phyloP scores from a whole-genome alignment of 2,113 vertebrate genomes.

The Halichoerus grypus region DNA sequence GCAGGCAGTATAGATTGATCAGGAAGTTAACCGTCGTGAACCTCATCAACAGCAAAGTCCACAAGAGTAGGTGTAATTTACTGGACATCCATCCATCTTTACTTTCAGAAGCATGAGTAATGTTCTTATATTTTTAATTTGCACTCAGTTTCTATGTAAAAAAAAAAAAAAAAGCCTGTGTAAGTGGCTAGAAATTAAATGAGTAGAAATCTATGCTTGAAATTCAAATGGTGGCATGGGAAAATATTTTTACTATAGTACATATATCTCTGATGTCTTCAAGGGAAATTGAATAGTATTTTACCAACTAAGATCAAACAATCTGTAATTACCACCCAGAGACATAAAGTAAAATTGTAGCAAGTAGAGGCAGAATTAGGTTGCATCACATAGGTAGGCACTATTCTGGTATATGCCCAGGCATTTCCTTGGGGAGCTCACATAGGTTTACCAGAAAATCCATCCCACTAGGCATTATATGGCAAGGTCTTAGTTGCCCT shows the following conservation, averaged over 20 bases:
- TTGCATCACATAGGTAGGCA: slow-evolving; percentile 74
- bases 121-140: slow-evolving; percentile 74
- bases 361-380: slow-evolving; percentile 78
- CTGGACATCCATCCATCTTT: slow-evolving; percentile 53
- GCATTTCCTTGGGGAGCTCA: slow-evolving; percentile 64
- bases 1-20: background rate
- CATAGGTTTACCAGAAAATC: slow-evolving; percentile 13
- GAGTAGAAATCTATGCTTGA: slow-evolving; percentile 69
- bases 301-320: slow-evolving; percentile 82
- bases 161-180: slow-evolving; percentile 70
- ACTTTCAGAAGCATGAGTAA: slow-evolving; percentile 67
- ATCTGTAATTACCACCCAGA: slow-evolving; percentile 80
- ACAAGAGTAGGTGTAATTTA: slow-evolving; percentile 54
- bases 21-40: slow-evolving; percentile 30
- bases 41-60: background rate
- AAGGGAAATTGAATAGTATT: slow-evolving; percentile 81
- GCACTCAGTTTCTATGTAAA: slow-evolving; percentile 60
- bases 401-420: slow-evolving; percentile 70
- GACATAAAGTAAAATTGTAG: slow-evolving; percentile 71
- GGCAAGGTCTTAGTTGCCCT: background rate
- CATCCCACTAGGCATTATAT: background rate
- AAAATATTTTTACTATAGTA: slow-evolving; percentile 82
- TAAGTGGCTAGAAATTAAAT: slow-evolving; percentile 76
- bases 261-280: slow-evolving; percentile 81
- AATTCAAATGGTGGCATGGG: slow-evolving; percentile 80